These are phyloP conservation scores for Meles meles DNA, from an alignment of 2,113 vertebrate species.

Conservation along the genomic window DNA sequence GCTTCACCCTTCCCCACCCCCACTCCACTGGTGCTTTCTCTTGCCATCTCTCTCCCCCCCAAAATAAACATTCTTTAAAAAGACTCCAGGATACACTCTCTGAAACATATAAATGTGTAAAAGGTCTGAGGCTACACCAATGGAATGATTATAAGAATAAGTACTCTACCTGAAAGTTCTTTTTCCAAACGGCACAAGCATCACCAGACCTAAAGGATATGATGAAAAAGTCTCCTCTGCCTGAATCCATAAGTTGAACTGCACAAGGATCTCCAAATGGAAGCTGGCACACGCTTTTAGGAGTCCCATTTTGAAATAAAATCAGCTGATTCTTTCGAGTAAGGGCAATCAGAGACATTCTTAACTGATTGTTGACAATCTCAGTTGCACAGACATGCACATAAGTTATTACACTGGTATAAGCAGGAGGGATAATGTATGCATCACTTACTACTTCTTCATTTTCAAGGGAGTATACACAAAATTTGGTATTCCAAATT, in stretches of 20 bases:
- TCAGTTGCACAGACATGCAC: conserved; percentile 80
- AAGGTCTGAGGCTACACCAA: not conserved
- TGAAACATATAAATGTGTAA: not conserved
- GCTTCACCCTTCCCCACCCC: not conserved
- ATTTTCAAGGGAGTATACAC: conserved; percentile 81
- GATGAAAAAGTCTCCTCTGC: conserved; percentile 82
- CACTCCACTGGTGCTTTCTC: not conserved
- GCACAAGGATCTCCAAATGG: conserved; percentile 85
- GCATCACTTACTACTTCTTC: conserved; percentile 78
- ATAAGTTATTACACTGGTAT: conserved; percentile 84
- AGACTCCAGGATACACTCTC: not conserved
- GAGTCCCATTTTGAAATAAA: conserved; percentile 87
- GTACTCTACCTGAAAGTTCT: conserved; percentile 88
- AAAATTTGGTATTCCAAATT: conserved; percentile 75
- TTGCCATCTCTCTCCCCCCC: not conserved
- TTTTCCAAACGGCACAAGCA: conserved; percentile 87
- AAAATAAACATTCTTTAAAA: not conserved
- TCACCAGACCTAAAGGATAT: conserved; percentile 85
- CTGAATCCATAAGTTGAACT: conserved; percentile 82
- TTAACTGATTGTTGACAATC: conserved; percentile 69
- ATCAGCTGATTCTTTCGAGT: conserved; percentile 90
- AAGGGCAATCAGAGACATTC: conserved; percentile 81
- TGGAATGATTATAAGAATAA: not conserved
- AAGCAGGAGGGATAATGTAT: conserved; percentile 87
- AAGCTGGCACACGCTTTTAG: conserved; percentile 87